A percentile compares a stretch with the other conserved stretches of the same genome.
Conservation (phyloP, 1,140 invertebrate species). For the Drosophila sulfurigaster region DNA sequence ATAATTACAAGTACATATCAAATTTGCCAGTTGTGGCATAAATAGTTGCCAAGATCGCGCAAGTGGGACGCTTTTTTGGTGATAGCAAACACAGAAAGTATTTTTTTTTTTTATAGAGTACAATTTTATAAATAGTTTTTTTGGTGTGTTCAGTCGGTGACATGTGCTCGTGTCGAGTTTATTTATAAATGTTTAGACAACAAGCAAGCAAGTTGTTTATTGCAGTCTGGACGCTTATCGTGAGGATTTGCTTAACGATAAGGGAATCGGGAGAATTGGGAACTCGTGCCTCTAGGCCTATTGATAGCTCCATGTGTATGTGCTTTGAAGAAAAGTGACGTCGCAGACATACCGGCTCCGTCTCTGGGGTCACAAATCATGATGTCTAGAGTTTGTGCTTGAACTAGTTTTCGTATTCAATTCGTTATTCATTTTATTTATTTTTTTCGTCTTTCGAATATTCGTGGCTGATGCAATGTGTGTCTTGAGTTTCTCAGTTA, state of each 20-base stretch:
- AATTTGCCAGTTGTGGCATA: too few relatives aligned
- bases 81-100: background rate
- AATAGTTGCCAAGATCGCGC: background rate
- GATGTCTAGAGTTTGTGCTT: conserved; percentile 40
- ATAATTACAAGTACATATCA: too few relatives aligned
- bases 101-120: conserved; percentile 1
- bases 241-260: conserved; percentile 33
- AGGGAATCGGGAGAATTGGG: background rate
- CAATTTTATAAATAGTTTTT: conserved; percentile 13
- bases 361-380: conserved; percentile 16
- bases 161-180: conserved; percentile 10
- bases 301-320: too few relatives aligned
- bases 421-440: conserved; percentile 18
- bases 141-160: background rate
- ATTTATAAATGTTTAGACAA: conserved; percentile 30
- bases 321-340: background rate
- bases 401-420: conserved; percentile 54
- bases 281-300: too few relatives aligned
- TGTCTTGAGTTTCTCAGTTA: conserved; percentile 31
- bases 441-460: conserved; percentile 3
- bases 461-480: conserved; percentile 65
- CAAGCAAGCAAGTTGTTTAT: conserved; percentile 28
- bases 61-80: background rate
- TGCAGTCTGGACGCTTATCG: conserved; percentile 32
- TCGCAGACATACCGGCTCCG: conserved; percentile 39